Base-by-base conservation (phyloP, 2,113 vertebrate genomes). In the Pseudorasbora parva region DNA sequence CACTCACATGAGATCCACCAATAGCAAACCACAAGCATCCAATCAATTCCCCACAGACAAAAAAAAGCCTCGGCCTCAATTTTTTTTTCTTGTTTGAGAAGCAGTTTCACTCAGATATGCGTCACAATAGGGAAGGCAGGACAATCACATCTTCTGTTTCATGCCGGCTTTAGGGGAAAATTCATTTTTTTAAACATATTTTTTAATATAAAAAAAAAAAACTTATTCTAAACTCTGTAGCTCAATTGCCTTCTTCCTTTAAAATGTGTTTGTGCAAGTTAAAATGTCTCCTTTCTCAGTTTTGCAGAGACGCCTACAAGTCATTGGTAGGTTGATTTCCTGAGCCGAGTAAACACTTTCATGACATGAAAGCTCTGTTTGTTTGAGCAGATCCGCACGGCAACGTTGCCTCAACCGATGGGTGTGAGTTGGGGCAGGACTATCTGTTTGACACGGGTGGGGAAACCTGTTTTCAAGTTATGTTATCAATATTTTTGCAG, bases 401-500 rank as follows among this genome's bases (percentile, higher is more conserved):
- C 37, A 43, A 23, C 10, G 8, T 72, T 47, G 21, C 21, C n/a
- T 74, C 7, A 51, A 74, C 72, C 47, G 30, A 11, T 51, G 47
- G 25, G 23, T 30, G 72, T 49, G 47, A 30, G 37, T 72, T 47
- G 25, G 47, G 72, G 25, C 15, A 47, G 72, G 72, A 49, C 25
- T 51, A 9, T 51, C 69, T 45, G 3, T 51, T 25, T 21, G 25
- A 17, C 72, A 15, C 8, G 25, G 25, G 72, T 74, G 72, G 23
- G 47, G 45, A 74, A 74, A 74, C 72, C 72, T 30, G 72, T 74
- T 74, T 51, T 4, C 23, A 51, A 51, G 19, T 74, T 47, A 51
- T 19, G 5, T 49, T 30, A 69, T n/a, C 66, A 69, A 69, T 69
- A 74, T 30, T 25, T 51, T 74, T 51, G 43, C 47, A 51, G n/a